Evolutionary conservation across 1,140 invertebrate genomes (phyloP), one percentile per base, ranked within the genome.

Genomic region (Drosophila quadrilineata): DNA sequence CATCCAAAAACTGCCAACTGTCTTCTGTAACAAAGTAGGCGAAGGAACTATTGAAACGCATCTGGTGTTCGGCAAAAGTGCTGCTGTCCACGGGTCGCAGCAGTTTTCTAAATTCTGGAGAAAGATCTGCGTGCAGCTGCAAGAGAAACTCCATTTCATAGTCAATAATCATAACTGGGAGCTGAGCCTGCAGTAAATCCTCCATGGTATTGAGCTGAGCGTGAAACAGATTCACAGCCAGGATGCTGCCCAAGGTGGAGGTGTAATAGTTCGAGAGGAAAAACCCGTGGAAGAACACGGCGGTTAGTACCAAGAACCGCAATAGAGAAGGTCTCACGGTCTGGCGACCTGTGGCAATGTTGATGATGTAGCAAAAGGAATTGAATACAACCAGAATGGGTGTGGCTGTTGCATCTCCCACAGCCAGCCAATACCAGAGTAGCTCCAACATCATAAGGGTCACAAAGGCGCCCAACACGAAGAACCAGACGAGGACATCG

Each of bases 101-200:
- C 1, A 88, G 53, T 9, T 72, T 29, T 0, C 31, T 16, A 6
- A 88, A 88, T 2, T 50, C 65, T 1, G 14, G 17, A 0, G 77
- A 67, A 19, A 88, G 35, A 17, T 74, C 62, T n/a, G 56, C 46
- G 26, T 71, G 38, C 3, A 68, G 2, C 3, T 64, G 41, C 6
- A 75, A 8, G 3, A 88, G 33, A 33, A 88, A 88, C 12, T 88
- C 75, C 57, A 80, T 22, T 41, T 88, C 87, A 28, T 88, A 88
- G 38, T 88, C 87, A 9, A 88, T 82, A 6, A 88, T 85, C 68
- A 88, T 72, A 3, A 88, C 75, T 0, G 87, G 71, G 35, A 88
- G 33, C 31, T 88, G 70, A 0, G 65, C 68, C 2, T 22, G 28
- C n/a, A 88, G 22, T 2, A 88, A 35, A 17, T 88, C 87, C 0